Evolutionary conservation across 2,888 invertebrate genomes (phyloP).

Genomic region (Gymnocheta viridis): DNA sequence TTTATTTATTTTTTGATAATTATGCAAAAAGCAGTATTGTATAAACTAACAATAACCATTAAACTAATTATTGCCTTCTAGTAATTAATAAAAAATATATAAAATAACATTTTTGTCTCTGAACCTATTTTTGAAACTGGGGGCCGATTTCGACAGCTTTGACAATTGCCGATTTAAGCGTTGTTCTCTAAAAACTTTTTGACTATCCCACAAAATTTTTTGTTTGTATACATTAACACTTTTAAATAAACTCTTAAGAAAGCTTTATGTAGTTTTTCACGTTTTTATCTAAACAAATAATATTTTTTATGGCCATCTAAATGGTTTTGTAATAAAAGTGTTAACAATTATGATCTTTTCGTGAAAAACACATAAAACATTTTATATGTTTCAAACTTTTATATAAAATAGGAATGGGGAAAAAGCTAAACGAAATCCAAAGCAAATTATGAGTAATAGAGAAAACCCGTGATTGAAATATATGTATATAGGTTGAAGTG

Average conservation of each 20-base stretch:
- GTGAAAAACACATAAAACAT: slow-evolving; percentile 28
- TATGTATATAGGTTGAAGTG: slow-evolving; percentile 64
- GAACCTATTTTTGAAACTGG: too few species aligned
- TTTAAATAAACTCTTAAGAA: background rate
- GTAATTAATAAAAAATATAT: too few species aligned
- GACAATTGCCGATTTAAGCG: background rate
- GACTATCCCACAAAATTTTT: background rate
- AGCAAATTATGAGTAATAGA: slow-evolving; percentile 40
- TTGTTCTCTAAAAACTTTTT: background rate
- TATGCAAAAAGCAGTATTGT: too few species aligned
- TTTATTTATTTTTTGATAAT: too few species aligned
- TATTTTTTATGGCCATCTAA: background rate
- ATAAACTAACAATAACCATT: too few species aligned
- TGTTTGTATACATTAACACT: background rate
- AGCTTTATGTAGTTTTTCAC: background rate
- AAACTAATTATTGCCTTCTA: too few species aligned
- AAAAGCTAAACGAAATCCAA: background rate
- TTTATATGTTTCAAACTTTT: background rate
- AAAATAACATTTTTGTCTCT: too few species aligned
- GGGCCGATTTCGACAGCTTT: background rate
- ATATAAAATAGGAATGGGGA: slow-evolving; percentile 1
- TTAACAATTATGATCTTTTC: slow-evolving; percentile 48
- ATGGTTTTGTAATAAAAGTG: slow-evolving; percentile 28
- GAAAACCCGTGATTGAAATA: slow-evolving; percentile 62
- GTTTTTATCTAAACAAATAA: background rate